Evolutionary conservation across 2,888 invertebrate species (phyloP).

Genomic region (Anticlea derivata): DNA sequence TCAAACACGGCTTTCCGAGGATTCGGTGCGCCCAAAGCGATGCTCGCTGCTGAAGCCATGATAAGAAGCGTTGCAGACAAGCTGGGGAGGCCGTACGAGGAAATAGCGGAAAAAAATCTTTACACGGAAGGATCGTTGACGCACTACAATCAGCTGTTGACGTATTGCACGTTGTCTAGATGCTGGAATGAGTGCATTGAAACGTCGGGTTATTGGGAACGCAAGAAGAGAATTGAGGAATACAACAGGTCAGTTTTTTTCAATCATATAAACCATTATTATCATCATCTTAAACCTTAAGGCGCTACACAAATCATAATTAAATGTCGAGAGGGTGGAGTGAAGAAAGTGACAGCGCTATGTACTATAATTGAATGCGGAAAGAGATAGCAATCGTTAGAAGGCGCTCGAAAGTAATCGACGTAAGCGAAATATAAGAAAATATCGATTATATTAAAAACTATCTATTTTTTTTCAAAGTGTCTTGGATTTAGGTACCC

Average conservation of each 20-base stretch:
- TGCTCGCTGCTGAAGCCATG: constrained; percentile 92
- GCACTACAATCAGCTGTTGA: constrained; percentile 89
- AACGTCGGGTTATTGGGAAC: constrained; percentile 85
- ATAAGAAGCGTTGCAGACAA: constrained; percentile 89
- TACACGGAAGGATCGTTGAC: constrained; percentile 91
- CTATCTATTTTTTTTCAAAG: too few relatives aligned
- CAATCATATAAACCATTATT: not conserved
- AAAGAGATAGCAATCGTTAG: too few relatives aligned
- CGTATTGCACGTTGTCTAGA: constrained; percentile 87
- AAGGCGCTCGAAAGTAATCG: too few relatives aligned
- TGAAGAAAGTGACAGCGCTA: too few relatives aligned
- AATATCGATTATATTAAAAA: too few relatives aligned
- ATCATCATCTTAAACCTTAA: not conserved
- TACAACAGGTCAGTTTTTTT: constrained; percentile 90
- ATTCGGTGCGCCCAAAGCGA: constrained; percentile 95
- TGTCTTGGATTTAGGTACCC: too few relatives aligned
- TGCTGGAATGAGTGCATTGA: constrained; percentile 92
- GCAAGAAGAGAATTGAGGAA: constrained; percentile 82
- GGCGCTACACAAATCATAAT: too few relatives aligned
- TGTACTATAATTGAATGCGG: too few relatives aligned
- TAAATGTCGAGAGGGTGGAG: too few relatives aligned
- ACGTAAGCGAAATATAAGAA: too few relatives aligned
- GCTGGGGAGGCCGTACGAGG: constrained; percentile 85
- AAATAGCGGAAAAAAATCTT: constrained; percentile 89
- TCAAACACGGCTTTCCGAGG: constrained; percentile 97